Percentiles rank a stretch among this genome's conserved stretches.
These are phyloP conservation scores for Eunapius fragilis DNA, from an alignment of 37 sponge, comb jelly and placozoan species.

Conservation along the genomic window DNA sequence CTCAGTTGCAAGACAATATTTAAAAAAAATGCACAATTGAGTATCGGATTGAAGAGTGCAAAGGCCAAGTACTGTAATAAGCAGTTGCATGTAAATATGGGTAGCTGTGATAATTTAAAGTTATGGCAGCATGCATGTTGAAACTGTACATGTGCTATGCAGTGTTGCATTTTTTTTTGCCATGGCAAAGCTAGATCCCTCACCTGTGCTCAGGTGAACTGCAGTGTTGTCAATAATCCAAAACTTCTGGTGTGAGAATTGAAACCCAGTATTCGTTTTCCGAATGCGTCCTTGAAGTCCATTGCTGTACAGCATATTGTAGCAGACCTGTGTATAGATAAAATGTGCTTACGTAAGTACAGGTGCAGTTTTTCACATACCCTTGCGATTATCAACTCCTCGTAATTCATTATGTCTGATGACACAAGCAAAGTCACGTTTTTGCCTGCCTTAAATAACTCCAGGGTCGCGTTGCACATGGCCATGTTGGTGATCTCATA, in stretches of 20 bases:
- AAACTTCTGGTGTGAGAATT: slow-evolving; percentile 80
- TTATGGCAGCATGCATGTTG: not conserved
- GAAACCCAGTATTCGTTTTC: slow-evolving; percentile 54
- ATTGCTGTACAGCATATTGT: slow-evolving; percentile 53
- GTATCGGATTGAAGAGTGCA: too few species aligned
- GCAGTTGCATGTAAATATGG: not conserved
- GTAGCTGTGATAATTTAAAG: too few species aligned
- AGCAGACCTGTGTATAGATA: slow-evolving; percentile 60
- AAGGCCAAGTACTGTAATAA: not conserved
- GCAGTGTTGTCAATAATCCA: slow-evolving; percentile 83
- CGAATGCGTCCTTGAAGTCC: slow-evolving; percentile 63
- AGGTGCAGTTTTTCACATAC: slow-evolving; percentile 25
- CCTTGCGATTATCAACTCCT: slow-evolving; percentile 63
- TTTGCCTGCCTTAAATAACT: slow-evolving; percentile 56
- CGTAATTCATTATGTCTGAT: slow-evolving; percentile 44
- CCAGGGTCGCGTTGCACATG: slow-evolving; percentile 55
- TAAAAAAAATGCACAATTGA: too few species aligned
- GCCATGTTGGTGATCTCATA: slow-evolving; percentile 70
- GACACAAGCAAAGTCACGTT: slow-evolving; percentile 76
- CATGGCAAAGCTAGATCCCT: not conserved
- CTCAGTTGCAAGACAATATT: too few species aligned
- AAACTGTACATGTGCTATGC: not conserved
- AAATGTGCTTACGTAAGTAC: not conserved
- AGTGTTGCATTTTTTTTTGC: not conserved
- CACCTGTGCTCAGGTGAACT: slow-evolving; percentile 88